These are phyloP conservation scores for Trimorus sp. DNA, from an alignment of 2,888 invertebrate genomes.

Conservation along the genomic window DNA sequence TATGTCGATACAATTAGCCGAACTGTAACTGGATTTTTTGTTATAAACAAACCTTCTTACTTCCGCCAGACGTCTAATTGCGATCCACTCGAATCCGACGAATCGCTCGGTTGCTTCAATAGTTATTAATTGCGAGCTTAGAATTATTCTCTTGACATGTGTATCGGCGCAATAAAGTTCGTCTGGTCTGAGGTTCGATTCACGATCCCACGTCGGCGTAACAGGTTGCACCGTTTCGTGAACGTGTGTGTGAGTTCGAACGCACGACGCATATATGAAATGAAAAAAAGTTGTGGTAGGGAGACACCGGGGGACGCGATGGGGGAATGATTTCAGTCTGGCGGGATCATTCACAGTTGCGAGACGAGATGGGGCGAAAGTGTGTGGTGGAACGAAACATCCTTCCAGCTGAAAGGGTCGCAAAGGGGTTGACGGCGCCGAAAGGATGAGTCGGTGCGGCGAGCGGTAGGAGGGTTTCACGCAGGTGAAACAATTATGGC, in stretches of 20 bases:
- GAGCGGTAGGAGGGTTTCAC: slow-evolving; percentile 39
- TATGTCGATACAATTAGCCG: no score
- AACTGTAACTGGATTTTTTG: no score
- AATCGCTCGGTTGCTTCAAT: not conserved
- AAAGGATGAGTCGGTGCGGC: slow-evolving; percentile 40
- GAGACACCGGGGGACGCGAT: not conserved
- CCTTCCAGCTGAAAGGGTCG: slow-evolving; percentile 45
- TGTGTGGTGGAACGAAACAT: slow-evolving; percentile 41
- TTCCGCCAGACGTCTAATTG: no score
- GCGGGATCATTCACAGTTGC: slow-evolving; percentile 56
- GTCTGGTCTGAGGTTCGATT: slow-evolving; percentile 21
- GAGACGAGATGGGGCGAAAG: slow-evolving; percentile 31
- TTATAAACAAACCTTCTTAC: no score
- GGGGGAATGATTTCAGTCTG: slow-evolving; percentile 68
- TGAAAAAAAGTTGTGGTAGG: slow-evolving; percentile 4
- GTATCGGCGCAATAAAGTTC: slow-evolving; percentile 6
- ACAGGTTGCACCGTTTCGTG: slow-evolving; percentile 69
- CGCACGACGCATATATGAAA: slow-evolving; percentile 33
- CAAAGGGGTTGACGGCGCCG: slow-evolving; percentile 50
- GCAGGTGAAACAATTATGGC: slow-evolving; percentile 57
- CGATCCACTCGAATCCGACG: no score
- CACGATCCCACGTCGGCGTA: slow-evolving; percentile 16
- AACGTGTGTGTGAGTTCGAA: slow-evolving; percentile 3
- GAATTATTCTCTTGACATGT: not conserved
- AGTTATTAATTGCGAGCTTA: not conserved